Evolutionary conservation across 1,140 invertebrate species (phyloP), one percentile per base, ranked within the genome.

Genomic region (Oncopodura yosiiana): DNA sequence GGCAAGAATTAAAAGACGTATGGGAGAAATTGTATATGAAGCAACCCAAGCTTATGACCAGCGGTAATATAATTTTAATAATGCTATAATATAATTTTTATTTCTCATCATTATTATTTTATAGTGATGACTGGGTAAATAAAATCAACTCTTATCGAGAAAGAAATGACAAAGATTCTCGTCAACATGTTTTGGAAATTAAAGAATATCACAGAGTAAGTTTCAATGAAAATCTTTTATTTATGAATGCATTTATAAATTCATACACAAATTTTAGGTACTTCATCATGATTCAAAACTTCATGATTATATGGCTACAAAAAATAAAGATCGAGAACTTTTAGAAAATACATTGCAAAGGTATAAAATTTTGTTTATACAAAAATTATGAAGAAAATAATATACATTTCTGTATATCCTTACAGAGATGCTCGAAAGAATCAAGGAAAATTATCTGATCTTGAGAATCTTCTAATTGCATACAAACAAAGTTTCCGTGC

Each of bases 251-350:
- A 9, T 41, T 8, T 9, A 8, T 34, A 34, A 34, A 34, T 41
- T 16, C 16, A 41, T 12, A 6, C 46, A 19, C 43, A 54, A 29
- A 46, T 54, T 16, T 24, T 14, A 52, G n/a, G 36, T 56, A 18
- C 49, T 60, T 30, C 58, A 60, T 24, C 51, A 58, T 19, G 62
- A 63, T 32, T 27, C 61, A 37, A 63, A 63, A 37, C n/a, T 49
- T 18, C 53, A 51, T 18, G 34, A 32, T 9, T 63, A 60, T 27
- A 45, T 63, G 36, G 24, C 45, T 34, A 52, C 29, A 4, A 60
- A 60, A 41, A 49, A 41, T 16, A 50, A 45, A 38, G 23, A 38
- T 3, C 38, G 61, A 36, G 29, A 38, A 11, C 38, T 57, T 2
- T 12, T 60, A 1, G 61, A 63, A 37, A 48, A 42, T 51, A 34